Conservation (phyloP, 2,113 vertebrate genomes). For the Ornithorhynchus anatinus region DNA sequence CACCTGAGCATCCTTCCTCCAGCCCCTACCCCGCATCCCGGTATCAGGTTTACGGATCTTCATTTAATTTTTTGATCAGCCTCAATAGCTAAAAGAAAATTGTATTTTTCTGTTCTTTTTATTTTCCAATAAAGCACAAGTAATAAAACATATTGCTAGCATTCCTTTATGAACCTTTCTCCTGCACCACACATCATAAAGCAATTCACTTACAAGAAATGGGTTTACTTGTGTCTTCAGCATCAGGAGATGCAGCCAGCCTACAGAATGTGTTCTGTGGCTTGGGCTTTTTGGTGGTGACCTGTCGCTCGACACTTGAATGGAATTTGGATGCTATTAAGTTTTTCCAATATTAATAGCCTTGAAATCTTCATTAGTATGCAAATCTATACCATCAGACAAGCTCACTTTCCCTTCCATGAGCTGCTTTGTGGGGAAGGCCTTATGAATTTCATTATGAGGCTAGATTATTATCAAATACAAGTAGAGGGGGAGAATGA, state of each 20-base stretch:
- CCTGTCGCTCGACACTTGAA: constrained; percentile 9
- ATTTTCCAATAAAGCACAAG: neutral
- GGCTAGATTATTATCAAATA: constrained; percentile 58
- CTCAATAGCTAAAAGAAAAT: neutral
- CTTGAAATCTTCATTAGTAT: constrained; percentile 49
- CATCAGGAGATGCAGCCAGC: neutral
- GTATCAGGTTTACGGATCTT: neutral
- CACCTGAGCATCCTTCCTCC: neutral
- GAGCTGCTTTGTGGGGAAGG: constrained; percentile 28
- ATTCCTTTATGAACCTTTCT: constrained; percentile 29
- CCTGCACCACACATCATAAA: constrained; percentile 16
- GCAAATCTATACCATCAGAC: constrained; percentile 43
- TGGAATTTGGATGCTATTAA: constrained; percentile 22
- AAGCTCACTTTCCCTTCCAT: constrained; percentile 20
- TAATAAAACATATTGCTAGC: constrained; percentile 15
- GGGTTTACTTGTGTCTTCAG: neutral
- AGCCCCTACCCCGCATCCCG: neutral
- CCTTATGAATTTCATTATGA: constrained; percentile 61
- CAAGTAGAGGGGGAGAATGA: neutral
- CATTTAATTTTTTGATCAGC: neutral
- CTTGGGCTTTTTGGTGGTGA: neutral
- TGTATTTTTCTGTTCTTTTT: neutral
- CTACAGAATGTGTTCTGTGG: neutral
- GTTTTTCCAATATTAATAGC: constrained; percentile 45
- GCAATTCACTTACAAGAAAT: constrained; percentile 33